A percentile compares a stretch with the other conserved stretches of the same genome.
Evolutionary conservation across 2,113 vertebrate genomes (phyloP).

Genomic region (Myotis brandtii): DNA sequence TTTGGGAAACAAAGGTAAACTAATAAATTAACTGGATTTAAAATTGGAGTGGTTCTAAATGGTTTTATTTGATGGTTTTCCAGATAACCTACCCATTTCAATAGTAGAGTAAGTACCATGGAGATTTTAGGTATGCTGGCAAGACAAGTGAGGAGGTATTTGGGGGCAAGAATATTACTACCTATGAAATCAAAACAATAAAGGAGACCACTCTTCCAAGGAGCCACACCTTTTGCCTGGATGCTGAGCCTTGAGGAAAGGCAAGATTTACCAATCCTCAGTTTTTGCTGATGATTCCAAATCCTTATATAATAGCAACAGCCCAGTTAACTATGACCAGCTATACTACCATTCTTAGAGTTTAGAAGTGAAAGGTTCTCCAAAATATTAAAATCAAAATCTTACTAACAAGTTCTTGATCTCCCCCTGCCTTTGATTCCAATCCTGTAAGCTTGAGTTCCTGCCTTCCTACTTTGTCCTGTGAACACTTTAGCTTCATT

Average conservation of each 20-base stretch:
- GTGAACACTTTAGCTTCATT: not conserved
- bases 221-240: not conserved
- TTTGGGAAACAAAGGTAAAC: not conserved
- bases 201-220: not conserved
- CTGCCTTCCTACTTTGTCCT: not conserved
- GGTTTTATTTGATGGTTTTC: not conserved
- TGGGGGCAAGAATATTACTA: not conserved
- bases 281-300: not conserved
- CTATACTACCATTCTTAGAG: not conserved
- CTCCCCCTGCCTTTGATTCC: not conserved
- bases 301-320: not conserved
- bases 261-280: not conserved
- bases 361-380: not conserved
- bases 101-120: not conserved
- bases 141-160: not conserved
- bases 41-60: not conserved
- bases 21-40: not conserved
- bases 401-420: not conserved
- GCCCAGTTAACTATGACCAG: not conserved
- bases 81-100: not conserved
- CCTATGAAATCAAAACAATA: not conserved
- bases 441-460: not conserved
- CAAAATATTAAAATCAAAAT: not conserved
- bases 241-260: not conserved
- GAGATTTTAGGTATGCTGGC: not conserved